Conservation (phyloP, 2,113 vertebrate species). For the Pipra filicauda region DNA sequence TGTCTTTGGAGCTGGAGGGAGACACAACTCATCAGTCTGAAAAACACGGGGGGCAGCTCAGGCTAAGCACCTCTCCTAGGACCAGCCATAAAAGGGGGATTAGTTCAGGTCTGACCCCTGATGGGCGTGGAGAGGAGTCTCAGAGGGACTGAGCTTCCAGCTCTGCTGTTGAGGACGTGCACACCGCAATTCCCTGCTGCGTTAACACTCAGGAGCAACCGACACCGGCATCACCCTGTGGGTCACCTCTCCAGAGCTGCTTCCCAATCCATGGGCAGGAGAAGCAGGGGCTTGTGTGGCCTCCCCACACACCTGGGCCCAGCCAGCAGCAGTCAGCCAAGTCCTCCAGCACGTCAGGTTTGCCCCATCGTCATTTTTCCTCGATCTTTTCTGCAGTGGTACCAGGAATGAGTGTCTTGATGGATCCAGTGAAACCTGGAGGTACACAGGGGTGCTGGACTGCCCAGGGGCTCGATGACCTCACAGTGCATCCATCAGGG, state of each 20-base stretch:
- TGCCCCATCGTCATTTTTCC: neutral
- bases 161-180: neutral
- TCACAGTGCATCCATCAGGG: neutral
- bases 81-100: neutral
- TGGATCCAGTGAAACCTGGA: neutral
- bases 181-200: rapidly evolving
- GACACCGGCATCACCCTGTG: neutral
- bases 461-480: neutral
- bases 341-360: neutral
- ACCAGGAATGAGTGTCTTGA: neutral
- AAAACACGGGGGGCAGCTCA: neutral
- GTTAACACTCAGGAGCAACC: neutral
- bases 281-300: neutral
- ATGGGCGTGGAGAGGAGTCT: neutral
- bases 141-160: neutral
- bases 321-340: neutral
- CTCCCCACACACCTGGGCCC: neutral
- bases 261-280: neutral
- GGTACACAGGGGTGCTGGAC: neutral
- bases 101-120: neutral
- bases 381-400: neutral
- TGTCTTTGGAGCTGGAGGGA: neutral
- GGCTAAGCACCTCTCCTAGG: neutral
- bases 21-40: neutral
- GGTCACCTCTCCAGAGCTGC: neutral